Evolutionary conservation across 1,140 invertebrate genomes (phyloP).

Genomic region (Diplogasteroides magnus): DNA sequence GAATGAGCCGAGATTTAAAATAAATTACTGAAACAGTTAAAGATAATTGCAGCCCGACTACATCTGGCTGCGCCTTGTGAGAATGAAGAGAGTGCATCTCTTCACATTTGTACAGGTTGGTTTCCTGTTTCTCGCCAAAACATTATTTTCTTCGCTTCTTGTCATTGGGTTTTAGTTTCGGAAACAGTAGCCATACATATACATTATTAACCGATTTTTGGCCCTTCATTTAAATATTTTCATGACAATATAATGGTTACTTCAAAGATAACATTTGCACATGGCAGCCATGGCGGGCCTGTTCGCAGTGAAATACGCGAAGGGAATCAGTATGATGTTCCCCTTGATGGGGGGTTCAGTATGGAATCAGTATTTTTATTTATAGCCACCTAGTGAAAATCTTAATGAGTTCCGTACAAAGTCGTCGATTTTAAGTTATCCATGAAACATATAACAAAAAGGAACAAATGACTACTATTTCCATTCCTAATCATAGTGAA

Average conservation of each 20-base stretch:
- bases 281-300: slow-evolving; percentile 35
- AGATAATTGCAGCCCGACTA: slow-evolving; percentile 76
- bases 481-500: no score
- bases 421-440: no score
- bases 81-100: slow-evolving; percentile 44
- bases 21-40: neutral
- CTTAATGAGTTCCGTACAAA: no score
- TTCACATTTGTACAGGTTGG: slow-evolving; percentile 27
- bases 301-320: slow-evolving; percentile 42
- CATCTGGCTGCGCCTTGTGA: slow-evolving; percentile 79
- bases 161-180: no score
- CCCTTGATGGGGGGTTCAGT: slow-evolving; percentile 23
- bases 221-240: no score
- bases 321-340: slow-evolving; percentile 35
- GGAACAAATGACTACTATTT: no score
- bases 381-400: neutral
- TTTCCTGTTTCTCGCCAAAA: neutral
- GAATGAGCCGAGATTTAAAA: no score
- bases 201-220: no score
- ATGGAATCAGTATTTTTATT: neutral
- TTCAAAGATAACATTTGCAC: no score
- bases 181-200: no score
- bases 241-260: no score
- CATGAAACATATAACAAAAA: no score
- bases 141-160: neutral